Evolutionary conservation across 1,140 invertebrate species (phyloP).

Genomic region (Drosophila kurseongensis): DNA sequence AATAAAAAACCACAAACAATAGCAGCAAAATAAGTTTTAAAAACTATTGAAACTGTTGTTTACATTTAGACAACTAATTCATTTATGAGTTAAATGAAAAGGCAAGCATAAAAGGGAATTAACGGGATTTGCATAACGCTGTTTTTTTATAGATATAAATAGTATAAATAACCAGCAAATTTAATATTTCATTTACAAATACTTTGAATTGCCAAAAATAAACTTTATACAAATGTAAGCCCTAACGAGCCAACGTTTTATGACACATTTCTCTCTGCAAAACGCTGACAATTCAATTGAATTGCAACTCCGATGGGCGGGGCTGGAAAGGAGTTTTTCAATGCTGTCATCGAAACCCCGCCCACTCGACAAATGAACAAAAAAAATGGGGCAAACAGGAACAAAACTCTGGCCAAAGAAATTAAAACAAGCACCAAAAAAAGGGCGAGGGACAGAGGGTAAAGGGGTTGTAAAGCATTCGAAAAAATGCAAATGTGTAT

Average conservation of each 20-base stretch:
- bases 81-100: conserved; percentile 7
- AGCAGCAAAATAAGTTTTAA: background rate
- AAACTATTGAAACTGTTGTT: conserved; percentile 10
- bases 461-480: conserved; percentile 31
- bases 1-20: conserved; percentile 11
- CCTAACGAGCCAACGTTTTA: conserved; percentile 40
- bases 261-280: conserved; percentile 53
- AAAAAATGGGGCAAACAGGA: conserved; percentile 15
- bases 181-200: background rate
- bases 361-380: conserved; percentile 3
- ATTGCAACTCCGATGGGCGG: conserved; percentile 34
- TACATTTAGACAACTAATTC: conserved; percentile 9
- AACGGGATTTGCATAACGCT: background rate
- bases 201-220: background rate
- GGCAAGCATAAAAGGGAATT: background rate
- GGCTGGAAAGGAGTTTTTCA: conserved; percentile 31
- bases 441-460: conserved; percentile 4
- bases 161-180: conserved; percentile 8
- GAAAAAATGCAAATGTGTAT: conserved; percentile 69
- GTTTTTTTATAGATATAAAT: too few species aligned
- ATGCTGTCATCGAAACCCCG: conserved; percentile 54
- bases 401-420: conserved; percentile 57
- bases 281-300: conserved; percentile 80
- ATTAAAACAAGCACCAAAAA: conserved; percentile 65
- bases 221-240: background rate